Percentiles rank a stretch among this genome's conserved stretches.
Conservation (phyloP, 2,888 invertebrate genomes). For the Zelleria hepariella region DNA sequence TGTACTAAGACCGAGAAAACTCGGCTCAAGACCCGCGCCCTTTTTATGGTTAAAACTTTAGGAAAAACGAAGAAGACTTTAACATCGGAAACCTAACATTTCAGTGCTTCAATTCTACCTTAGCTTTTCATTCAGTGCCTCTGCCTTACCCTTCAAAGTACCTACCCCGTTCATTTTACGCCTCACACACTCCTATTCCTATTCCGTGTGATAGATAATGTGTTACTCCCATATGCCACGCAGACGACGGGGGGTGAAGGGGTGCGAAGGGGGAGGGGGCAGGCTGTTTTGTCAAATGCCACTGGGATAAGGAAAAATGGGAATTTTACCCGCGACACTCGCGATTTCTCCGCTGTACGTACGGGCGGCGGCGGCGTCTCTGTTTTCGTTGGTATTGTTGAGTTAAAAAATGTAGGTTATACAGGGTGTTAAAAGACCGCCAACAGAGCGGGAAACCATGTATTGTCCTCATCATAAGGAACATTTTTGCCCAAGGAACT, state of each 20-base stretch:
- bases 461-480: no score
- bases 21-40: no score
- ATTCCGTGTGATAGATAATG: conserved; percentile 64
- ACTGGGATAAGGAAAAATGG: conserved; percentile 35
- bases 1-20: no score
- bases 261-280: conserved; percentile 18
- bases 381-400: neutral
- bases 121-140: no score
- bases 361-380: neutral
- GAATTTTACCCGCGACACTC: conserved; percentile 18
- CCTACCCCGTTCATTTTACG: no score
- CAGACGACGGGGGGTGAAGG: conserved; percentile 14
- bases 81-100: no score
- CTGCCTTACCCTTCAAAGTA: neutral
- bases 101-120: no score
- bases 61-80: no score
- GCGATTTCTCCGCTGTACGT: neutral
- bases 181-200: conserved; percentile 17
- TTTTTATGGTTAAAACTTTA: no score
- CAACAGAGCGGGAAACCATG: no score
- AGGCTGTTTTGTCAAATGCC: conserved; percentile 65
- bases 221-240: conserved; percentile 56
- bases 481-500: no score
- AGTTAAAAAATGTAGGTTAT: neutral
- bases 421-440: no score